Conservation (phyloP, 2,797 vertebrate genomes). For the Enteromius afrohamiltoni region DNA sequence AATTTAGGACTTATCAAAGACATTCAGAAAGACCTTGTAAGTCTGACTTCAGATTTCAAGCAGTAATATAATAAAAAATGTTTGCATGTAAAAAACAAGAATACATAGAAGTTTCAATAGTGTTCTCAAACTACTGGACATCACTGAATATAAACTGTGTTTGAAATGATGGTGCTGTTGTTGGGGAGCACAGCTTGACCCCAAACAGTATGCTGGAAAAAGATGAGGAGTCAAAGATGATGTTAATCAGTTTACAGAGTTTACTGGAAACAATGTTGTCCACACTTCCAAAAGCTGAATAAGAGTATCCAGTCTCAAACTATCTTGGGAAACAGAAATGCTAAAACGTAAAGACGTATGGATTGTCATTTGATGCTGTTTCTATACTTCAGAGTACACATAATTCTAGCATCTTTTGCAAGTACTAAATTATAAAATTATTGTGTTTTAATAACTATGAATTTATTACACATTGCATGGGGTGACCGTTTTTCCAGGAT, state of each 20-base stretch:
- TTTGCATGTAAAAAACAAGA: too few species aligned
- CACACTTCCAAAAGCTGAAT: neutral
- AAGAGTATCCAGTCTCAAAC: neutral
- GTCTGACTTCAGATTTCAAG: too few species aligned
- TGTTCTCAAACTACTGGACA: too few species aligned
- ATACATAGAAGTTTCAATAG: too few species aligned
- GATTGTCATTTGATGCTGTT: too few species aligned
- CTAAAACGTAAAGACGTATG: neutral
- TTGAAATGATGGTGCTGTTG: neutral
- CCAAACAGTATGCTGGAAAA: neutral
- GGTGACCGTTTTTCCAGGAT: neutral
- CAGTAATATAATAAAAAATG: neutral
- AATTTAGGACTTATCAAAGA: too few species aligned
- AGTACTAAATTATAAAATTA: neutral
- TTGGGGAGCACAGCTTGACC: neutral
- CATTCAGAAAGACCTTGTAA: neutral
- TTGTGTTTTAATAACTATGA: neutral
- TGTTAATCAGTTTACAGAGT: neutral
- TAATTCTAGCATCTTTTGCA: neutral
- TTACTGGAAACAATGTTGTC: neutral
- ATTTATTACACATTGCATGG: neutral
- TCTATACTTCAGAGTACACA: neutral
- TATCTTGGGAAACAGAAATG: neutral
- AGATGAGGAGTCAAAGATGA: neutral
- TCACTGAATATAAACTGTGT: too few species aligned